Percentiles rank a stretch among this genome's conserved stretches.
These are phyloP conservation scores for Dasysyrphus albostriatus DNA, from an alignment of 2,888 invertebrate species.

Conservation along the genomic window DNA sequence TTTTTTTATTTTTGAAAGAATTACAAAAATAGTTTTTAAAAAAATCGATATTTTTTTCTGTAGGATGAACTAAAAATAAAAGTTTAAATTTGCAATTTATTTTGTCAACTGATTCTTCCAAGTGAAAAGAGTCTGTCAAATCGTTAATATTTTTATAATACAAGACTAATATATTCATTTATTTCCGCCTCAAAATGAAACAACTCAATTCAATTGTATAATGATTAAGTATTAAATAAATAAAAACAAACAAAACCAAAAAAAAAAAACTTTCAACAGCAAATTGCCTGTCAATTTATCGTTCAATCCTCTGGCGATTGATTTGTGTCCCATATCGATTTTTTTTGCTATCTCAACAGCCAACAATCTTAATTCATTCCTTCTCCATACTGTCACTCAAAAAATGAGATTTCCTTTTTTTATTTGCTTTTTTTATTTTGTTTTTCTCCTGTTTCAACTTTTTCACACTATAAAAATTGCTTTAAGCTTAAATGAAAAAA, in stretches of 20 bases:
- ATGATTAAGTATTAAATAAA: constrained; percentile 2
- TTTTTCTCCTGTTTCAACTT: constrained; percentile 32
- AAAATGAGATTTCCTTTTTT: constrained; percentile 26
- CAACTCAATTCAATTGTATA: constrained; percentile 6
- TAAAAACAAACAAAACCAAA: neutral
- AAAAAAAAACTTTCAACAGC: constrained; percentile 29
- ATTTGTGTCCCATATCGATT: constrained; percentile 54
- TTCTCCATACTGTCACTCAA: constrained; percentile 63
- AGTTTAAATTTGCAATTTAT: too few species aligned
- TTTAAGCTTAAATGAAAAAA: constrained; percentile 54
- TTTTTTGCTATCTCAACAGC: constrained; percentile 22
- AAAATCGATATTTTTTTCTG: too few species aligned
- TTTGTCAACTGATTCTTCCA: too few species aligned
- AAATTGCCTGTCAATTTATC: constrained; percentile 68
- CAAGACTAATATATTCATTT: neutral
- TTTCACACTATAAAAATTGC: constrained; percentile 41
- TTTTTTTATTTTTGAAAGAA: too few species aligned
- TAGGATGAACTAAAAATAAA: too few species aligned
- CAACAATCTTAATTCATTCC: constrained; percentile 61
- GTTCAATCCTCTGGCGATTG: constrained; percentile 65
- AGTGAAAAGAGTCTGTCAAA: too few species aligned
- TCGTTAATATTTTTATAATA: too few species aligned
- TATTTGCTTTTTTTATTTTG: neutral
- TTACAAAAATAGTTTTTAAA: too few species aligned
- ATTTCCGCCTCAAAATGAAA: neutral